Evolutionary conservation across 1,140 invertebrate species (phyloP).

Genomic region (Ceratoteleas bidentatus): DNA sequence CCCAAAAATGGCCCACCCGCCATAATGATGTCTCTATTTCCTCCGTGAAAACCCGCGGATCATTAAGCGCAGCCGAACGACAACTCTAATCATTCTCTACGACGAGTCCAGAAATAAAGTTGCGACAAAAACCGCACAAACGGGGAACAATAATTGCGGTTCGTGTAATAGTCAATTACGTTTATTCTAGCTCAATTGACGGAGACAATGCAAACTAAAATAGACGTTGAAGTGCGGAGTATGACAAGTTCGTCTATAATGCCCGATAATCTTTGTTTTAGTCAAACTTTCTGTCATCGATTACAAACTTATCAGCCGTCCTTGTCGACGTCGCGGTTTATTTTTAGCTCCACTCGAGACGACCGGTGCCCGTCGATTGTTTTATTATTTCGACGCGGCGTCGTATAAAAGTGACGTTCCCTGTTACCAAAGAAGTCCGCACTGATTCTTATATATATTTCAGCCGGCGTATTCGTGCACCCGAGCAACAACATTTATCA

Average conservation of each 20-base stretch:
- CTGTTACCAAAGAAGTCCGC: slow-evolving; percentile 9
- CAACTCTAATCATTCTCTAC: no score
- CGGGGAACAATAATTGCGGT: no score
- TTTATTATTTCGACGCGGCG: slow-evolving; percentile 28
- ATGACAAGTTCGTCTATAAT: slow-evolving; percentile 22
- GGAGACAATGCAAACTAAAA: slow-evolving; percentile 12
- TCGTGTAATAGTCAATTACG: background rate
- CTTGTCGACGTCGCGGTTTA: slow-evolving; percentile 13
- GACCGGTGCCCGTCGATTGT: slow-evolving; percentile 12
- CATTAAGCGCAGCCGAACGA: no score
- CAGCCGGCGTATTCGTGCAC: slow-evolving; percentile 67
- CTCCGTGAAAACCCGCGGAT: no score
- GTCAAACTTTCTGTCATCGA: slow-evolving; percentile 24
- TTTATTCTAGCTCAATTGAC: slow-evolving; percentile 9
- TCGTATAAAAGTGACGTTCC: slow-evolving; percentile 36
- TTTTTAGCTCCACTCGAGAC: slow-evolving; percentile 20
- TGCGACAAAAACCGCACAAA: no score
- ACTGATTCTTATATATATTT: slow-evolving; percentile 63
- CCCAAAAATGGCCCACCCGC: no score
- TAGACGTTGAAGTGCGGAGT: slow-evolving; percentile 28
- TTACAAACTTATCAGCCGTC: slow-evolving; percentile 26
- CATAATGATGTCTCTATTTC: no score
- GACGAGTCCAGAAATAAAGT: no score
- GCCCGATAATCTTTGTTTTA: slow-evolving; percentile 27
- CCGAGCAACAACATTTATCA: slow-evolving; percentile 74